Evolutionary conservation across 2,888 invertebrate genomes (phyloP), one percentile per base, ranked within the genome.

Genomic region (Tricholauxania praeusta): DNA sequence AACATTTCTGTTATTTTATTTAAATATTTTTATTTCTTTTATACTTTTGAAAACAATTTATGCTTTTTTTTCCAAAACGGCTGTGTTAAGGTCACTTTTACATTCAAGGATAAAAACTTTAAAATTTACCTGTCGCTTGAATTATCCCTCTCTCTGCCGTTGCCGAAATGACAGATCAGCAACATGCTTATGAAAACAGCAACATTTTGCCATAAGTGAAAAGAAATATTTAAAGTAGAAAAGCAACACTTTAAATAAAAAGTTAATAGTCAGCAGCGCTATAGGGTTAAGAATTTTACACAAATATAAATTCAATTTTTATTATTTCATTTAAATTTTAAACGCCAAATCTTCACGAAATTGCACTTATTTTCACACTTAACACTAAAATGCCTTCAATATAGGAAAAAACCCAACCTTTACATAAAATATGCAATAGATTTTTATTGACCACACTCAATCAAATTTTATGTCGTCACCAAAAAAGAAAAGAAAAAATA

Each of bases 91-190:
- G 52, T 52, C 65, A 52, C n/a, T 28, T 3, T 12, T 1, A 3
- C 15, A 59, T 6, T 10, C 10, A 59, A 15, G 22, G 2, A 59
- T 15, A 59, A 39, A 19, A n/a, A 39, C 39, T 28, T 3, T n/a
- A 7, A 60, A 60, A 22, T 57, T 57, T 67, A 67, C 67, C 67
- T 67, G 47, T 67, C 67, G 47, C 55, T 57, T 3, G 67, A 22
- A 28, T 32, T 60, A 8, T 12, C 15, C 22, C 59, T 60, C 12
- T 60, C 59, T 28, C 59, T 47, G 57, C 22, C 57, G 10, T 60
- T 49, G 59, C 68, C 68, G 28, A 69, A 69, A 59, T 48, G 60
- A 59, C 68, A 69, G 12, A 69, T 59, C n/a, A 69, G 49, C 59
- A 69, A 49, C 68, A 69, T 69, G 15, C 12, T 69, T 28, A 64